Conservation (phyloP, 2,797 vertebrate genomes). For the Botia kubotai region DNA sequence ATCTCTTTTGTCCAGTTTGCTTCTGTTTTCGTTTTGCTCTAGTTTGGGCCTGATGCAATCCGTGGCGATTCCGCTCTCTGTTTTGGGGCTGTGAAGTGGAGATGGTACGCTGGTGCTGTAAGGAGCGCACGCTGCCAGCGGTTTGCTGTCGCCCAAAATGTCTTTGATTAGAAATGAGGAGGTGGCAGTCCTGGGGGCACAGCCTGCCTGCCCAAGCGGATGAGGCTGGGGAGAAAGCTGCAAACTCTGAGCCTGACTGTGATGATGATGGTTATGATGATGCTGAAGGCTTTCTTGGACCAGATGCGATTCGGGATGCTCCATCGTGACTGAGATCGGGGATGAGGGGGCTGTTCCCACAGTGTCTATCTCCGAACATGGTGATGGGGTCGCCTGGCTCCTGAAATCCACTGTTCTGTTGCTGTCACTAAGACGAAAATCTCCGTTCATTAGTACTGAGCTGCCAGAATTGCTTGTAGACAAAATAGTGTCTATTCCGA, state of each 20-base stretch:
- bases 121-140: slow-evolving; percentile 95
- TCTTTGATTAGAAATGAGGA: slow-evolving; percentile 98
- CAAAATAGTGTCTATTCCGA: slow-evolving; percentile 99
- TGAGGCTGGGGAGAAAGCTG: slow-evolving; percentile 77
- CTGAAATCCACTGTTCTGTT: slow-evolving; percentile 89
- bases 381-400: slow-evolving; percentile 90
- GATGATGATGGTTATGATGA: slow-evolving; percentile 81
- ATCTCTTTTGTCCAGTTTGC: slow-evolving; percentile 91
- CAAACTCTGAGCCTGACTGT: slow-evolving; percentile 77
- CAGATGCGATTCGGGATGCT: slow-evolving; percentile 86
- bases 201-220: slow-evolving; percentile 84
- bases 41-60: slow-evolving; percentile 95
- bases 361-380: slow-evolving; percentile 96
- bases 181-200: slow-evolving; percentile 92
- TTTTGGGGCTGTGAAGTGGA: slow-evolving; percentile 93
- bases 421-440: slow-evolving; percentile 88
- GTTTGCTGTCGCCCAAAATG: slow-evolving; percentile 98
- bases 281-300: slow-evolving; percentile 85
- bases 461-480: slow-evolving; percentile 86
- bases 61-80: slow-evolving; percentile 83
- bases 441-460: slow-evolving; percentile 90
- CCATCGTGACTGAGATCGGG: slow-evolving; percentile 95
- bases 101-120: slow-evolving; percentile 97
- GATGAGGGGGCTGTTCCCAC: slow-evolving; percentile 94
- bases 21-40: slow-evolving; percentile 90